These are phyloP conservation scores for Palythoa grandiflora DNA, from an alignment of 92 coral and sea anemone genomes.

Conservation along the genomic window DNA sequence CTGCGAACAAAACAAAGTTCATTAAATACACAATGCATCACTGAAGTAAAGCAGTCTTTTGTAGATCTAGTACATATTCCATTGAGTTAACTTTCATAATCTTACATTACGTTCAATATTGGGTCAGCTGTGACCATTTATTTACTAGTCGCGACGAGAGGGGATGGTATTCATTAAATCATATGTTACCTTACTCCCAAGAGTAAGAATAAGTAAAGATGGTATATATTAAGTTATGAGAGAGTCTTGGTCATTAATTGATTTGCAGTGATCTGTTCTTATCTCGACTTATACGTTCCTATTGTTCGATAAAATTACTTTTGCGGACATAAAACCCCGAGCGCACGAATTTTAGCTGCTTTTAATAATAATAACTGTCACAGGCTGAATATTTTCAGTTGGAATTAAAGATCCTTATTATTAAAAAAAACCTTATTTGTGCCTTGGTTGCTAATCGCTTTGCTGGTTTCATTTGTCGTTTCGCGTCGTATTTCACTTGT, in stretches of 20 bases:
- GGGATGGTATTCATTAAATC: not conserved
- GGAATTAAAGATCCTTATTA: too few species aligned
- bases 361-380: too few species aligned
- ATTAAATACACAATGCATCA: not conserved
- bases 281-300: too few species aligned
- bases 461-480: too few species aligned
- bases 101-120: not conserved
- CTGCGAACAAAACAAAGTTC: conserved; percentile 20
- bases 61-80: not conserved
- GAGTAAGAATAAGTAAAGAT: not conserved
- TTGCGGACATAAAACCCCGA: too few species aligned
- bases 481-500: too few species aligned
- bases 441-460: too few species aligned
- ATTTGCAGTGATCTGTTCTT: conserved; percentile 19
- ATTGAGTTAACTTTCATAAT: not conserved
- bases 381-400: too few species aligned
- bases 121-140: not conserved
- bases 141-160: conserved; percentile 8
- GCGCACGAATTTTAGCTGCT: too few species aligned
- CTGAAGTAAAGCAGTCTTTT: not conserved
- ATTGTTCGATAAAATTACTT: too few species aligned
- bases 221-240: too few species aligned
- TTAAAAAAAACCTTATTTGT: too few species aligned
- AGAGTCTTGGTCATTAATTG: conserved; percentile 27
- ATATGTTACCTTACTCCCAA: not conserved